phyloP scores from a whole-genome alignment of 1,140 invertebrate genomes.

The Idris sp. region DNA sequence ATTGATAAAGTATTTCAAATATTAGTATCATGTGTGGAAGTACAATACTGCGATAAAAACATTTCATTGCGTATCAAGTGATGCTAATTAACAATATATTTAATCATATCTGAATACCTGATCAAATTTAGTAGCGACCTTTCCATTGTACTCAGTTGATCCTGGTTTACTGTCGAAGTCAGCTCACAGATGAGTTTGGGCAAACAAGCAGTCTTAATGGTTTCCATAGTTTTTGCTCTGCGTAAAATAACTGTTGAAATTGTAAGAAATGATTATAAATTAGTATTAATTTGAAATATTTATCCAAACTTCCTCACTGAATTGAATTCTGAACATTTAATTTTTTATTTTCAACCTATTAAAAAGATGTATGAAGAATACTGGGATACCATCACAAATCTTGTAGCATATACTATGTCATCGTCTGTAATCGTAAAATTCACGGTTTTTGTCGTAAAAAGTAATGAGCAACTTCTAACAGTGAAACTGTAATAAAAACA shows the following conservation, averaged over 20 bases:
- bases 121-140: slow-evolving; percentile 84
- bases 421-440: too few relatives aligned
- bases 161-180: slow-evolving; percentile 82
- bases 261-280: slow-evolving; percentile 21
- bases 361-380: too few relatives aligned
- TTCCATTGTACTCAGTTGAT: slow-evolving; percentile 85
- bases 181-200: slow-evolving; percentile 89
- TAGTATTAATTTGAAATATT: slow-evolving; percentile 5
- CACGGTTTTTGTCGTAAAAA: too few relatives aligned
- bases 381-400: too few relatives aligned
- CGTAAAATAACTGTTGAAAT: slow-evolving; percentile 67
- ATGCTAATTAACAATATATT: slow-evolving; percentile 23
- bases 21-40: slow-evolving; percentile 3
- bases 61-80: slow-evolving; percentile 15
- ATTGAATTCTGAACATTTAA: too few relatives aligned
- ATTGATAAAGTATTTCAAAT: too few relatives aligned
- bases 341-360: too few relatives aligned
- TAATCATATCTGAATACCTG: slow-evolving; percentile 78
- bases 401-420: too few relatives aligned
- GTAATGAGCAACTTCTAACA: too few relatives aligned
- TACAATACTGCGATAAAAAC: slow-evolving; percentile 2
- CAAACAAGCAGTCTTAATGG: slow-evolving; percentile 82
- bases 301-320: too few relatives aligned
- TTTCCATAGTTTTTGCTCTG: slow-evolving; percentile 74
- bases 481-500: too few relatives aligned